These are phyloP conservation scores for Nephrocerus scutellatus DNA, from an alignment of 2,888 invertebrate species.

Conservation along the genomic window DNA sequence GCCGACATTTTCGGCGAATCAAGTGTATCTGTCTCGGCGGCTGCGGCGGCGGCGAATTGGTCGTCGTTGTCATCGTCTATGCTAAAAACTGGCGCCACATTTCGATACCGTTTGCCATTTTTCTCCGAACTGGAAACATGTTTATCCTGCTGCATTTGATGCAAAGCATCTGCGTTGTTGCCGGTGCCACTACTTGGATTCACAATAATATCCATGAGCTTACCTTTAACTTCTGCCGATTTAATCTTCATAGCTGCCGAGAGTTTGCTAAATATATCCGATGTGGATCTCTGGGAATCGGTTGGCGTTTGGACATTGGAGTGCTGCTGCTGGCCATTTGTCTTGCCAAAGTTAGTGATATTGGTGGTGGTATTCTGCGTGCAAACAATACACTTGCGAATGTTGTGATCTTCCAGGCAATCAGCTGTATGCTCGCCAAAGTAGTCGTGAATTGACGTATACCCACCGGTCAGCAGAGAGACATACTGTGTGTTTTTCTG, in stretches of 20 bases:
- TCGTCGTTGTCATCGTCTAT: constrained; percentile 81
- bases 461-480: constrained; percentile 87
- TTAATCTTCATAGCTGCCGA: constrained; percentile 84
- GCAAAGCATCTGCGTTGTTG: constrained; percentile 11
- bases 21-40: constrained; percentile 20
- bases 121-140: constrained; percentile 80
- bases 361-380: constrained; percentile 51
- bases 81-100: constrained; percentile 87
- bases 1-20: constrained; percentile 33
- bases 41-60: constrained; percentile 33
- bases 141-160: constrained; percentile 50
- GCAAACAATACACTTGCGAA: constrained; percentile 74
- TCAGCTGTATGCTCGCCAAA: constrained; percentile 74
- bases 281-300: too few relatives aligned
- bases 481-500: constrained; percentile 91
- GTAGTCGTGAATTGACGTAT: constrained; percentile 74
- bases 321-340: constrained; percentile 24
- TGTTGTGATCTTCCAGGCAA: constrained; percentile 79
- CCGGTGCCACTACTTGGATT: constrained; percentile 55
- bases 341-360: too few relatives aligned
- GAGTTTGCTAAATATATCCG: constrained; percentile 73
- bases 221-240: constrained; percentile 86
- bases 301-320: too few relatives aligned
- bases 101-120: constrained; percentile 81
- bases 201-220: constrained; percentile 86